A percentile compares a stretch with the other conserved stretches of the same genome.
Conservation (phyloP, 2,888 invertebrate genomes). For the Andrena flavipes region DNA sequence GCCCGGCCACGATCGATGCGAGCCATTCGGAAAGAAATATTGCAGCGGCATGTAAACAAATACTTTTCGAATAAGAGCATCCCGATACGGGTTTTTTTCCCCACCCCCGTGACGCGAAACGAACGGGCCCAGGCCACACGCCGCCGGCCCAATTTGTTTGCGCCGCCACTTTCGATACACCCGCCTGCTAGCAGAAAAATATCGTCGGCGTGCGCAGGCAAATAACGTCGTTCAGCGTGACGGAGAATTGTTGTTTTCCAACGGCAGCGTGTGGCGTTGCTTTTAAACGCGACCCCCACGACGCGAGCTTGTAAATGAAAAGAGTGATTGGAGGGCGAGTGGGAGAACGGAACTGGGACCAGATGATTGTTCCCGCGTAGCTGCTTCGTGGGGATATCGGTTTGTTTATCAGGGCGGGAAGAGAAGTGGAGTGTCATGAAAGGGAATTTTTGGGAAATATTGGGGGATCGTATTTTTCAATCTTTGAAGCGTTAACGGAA, state of each 20-base stretch:
- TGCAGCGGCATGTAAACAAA: slow-evolving; percentile 59
- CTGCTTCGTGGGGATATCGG: not conserved
- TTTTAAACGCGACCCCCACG: slow-evolving; percentile 20
- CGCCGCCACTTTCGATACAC: slow-evolving; percentile 47
- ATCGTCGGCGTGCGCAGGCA: slow-evolving; percentile 35
- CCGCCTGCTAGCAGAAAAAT: slow-evolving; percentile 42
- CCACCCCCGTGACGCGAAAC: slow-evolving; percentile 5
- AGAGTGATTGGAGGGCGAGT: slow-evolving; percentile 1
- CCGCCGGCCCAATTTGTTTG: slow-evolving; percentile 51
- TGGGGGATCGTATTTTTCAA: no score
- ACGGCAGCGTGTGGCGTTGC: not conserved
- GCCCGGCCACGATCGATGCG: slow-evolving; percentile 32
- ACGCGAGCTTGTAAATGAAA: slow-evolving; percentile 9
- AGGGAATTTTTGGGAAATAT: not conserved
- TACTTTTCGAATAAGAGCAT: slow-evolving; percentile 54
- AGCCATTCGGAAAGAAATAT: slow-evolving; percentile 53
- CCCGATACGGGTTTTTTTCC: slow-evolving; percentile 35
- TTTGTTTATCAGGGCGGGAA: not conserved
- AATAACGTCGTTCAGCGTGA: slow-evolving; percentile 56
- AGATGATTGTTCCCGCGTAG: not conserved
- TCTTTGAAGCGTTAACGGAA: no score
- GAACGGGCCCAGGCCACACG: slow-evolving; percentile 29
- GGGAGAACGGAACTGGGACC: slow-evolving; percentile 3
- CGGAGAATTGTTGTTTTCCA: slow-evolving; percentile 42
- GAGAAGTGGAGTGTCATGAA: not conserved